Evolutionary conservation across 2,888 invertebrate species (phyloP), one percentile per base, ranked within the genome.

Genomic region (Cyclophora albipunctata): DNA sequence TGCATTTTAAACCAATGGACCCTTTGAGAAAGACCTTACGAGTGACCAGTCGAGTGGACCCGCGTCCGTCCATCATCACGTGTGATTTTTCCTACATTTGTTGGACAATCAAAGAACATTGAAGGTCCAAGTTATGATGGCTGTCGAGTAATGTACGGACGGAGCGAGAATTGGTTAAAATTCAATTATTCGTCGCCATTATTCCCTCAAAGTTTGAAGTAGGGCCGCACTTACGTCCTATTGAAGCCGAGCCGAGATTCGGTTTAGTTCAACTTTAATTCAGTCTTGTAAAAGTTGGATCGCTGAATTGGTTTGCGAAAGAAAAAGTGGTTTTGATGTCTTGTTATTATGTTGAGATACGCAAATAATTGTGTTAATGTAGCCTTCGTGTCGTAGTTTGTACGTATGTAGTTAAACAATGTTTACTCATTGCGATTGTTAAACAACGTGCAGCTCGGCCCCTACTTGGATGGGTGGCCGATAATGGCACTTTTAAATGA

Each of bases 161-260:
- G 71, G 64, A 58, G 68, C 62, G 69, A 62, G 75, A 78, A 78
- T 78, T 75, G 79, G 78, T 79, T 75, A 73, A 81, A 81, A 81
- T 77, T 82, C 77, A 75, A 81, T 82, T 82, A 82, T 79, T 72
- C 69, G 67, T 62, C 59, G 57, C 77, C 73, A 77, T 80, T 81
- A 81, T 80, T 79, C 73, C 65, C 67, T 73, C 64, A 54, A 73
- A 78, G 73, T 78, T 80, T 70, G 68, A 61, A 71, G 66, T 57
- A 56, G 67, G 69, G 62, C 65, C 59, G 61, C 76, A 75, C 75
- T 78, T 73, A 73, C 68, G 61, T 50, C 51, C 59, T 63, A 65
- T 73, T 69, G 66, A 67, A 67, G 69, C 64, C 62, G 60, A 51
- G 58, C 53, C 57, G 57, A 66, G 71, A 74, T 75, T 76, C 60